A percentile compares a stretch with the other conserved stretches of the same genome.
These are phyloP conservation scores for Labeo rohita DNA, from an alignment of 2,113 vertebrate genomes.

Conservation along the genomic window DNA sequence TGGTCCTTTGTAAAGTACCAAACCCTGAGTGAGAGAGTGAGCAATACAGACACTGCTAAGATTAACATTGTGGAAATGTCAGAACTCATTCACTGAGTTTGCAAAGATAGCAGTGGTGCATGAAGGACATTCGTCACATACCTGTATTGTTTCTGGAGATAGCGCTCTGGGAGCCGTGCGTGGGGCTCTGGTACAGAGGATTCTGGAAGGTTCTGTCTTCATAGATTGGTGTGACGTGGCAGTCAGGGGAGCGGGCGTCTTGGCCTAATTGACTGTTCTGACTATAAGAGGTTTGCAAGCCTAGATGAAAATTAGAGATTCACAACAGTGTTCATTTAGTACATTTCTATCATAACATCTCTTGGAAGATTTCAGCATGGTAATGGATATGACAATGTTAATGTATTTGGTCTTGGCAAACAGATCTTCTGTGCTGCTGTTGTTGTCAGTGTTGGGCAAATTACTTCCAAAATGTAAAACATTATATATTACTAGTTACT, in stretches of 20 bases:
- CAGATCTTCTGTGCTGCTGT: too few relatives aligned
- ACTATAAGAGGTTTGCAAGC: constrained; percentile 77
- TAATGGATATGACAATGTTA: too few relatives aligned
- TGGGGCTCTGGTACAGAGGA: constrained; percentile 77
- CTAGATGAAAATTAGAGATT: constrained; percentile 50
- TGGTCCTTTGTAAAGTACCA: constrained; percentile 84
- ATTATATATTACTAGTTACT: too few relatives aligned
- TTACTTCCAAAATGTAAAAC: too few relatives aligned
- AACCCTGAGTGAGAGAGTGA: constrained; percentile 62
- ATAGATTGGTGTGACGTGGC: constrained; percentile 93
- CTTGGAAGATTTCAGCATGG: too few relatives aligned
- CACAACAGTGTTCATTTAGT: background rate
- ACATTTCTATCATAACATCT: too few relatives aligned
- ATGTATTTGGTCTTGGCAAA: too few relatives aligned
- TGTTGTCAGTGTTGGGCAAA: too few relatives aligned
- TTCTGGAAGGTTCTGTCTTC: constrained; percentile 84
- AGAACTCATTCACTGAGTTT: constrained; percentile 7
- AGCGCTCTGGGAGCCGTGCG: constrained; percentile 71
- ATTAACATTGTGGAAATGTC: constrained; percentile 17
- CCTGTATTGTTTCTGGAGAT: constrained; percentile 84
- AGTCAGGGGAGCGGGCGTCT: constrained; percentile 88
- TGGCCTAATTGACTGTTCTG: constrained; percentile 77
- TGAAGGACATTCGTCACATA: constrained; percentile 58
- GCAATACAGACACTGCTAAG: background rate
- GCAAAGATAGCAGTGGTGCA: background rate